These are phyloP conservation scores for Lacerta bilineata DNA, from an alignment of 2,797 vertebrate genomes.

Conservation along the genomic window DNA sequence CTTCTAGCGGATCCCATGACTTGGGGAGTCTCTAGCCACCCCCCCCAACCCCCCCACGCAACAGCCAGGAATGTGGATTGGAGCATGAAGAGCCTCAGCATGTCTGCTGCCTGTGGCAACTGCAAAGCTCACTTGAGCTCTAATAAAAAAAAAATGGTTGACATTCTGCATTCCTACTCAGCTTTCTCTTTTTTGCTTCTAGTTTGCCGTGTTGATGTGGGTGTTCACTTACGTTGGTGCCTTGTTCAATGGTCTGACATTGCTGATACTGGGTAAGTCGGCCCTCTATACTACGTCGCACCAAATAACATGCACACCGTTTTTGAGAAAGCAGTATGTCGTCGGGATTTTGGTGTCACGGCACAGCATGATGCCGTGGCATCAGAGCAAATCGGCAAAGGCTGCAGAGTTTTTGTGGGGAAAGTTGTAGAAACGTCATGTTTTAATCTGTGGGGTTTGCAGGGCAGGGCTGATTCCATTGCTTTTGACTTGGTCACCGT, in stretches of 20 bases:
- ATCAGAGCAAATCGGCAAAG: neutral
- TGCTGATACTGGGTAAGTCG: conserved; percentile 94
- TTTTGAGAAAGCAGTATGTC: neutral
- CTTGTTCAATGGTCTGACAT: conserved; percentile 97
- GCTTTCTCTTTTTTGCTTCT: conserved; percentile 52
- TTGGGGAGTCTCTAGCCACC: neutral
- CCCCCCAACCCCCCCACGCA: neutral
- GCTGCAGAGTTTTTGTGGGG: neutral
- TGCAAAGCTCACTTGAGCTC: neutral
- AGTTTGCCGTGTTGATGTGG: conserved; percentile 98
- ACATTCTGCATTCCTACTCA: neutral
- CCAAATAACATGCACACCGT: neutral
- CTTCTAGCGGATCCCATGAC: neutral
- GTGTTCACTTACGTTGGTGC: conserved; percentile 96
- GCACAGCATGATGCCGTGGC: too few relatives aligned
- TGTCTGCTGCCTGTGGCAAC: neutral
- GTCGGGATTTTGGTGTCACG: too few relatives aligned
- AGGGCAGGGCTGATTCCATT: too few relatives aligned
- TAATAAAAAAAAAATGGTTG: neutral
- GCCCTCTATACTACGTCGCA: neutral
- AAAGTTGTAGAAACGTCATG: neutral
- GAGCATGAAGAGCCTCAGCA: neutral
- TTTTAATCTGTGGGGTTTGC: neutral
- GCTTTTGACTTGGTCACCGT: neutral
- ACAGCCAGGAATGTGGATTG: neutral